Conservation (phyloP, 92 coral and sea anemone species). For the Siderastrea radians region DNA sequence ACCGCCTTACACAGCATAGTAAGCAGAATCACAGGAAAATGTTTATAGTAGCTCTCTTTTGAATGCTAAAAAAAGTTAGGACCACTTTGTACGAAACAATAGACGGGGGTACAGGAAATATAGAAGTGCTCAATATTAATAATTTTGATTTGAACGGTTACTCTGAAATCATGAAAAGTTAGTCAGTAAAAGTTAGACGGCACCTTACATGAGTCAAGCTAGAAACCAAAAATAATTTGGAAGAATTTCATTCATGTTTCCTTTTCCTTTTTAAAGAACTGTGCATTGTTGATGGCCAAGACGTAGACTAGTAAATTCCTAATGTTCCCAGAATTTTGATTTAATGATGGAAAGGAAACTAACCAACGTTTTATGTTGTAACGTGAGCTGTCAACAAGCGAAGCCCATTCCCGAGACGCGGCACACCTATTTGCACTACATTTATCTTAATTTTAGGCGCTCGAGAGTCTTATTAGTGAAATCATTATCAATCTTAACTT, state of each 20-base stretch:
- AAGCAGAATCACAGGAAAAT: background rate
- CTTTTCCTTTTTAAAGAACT: background rate
- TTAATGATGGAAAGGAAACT: too few relatives aligned
- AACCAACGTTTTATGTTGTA: too few relatives aligned
- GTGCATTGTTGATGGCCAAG: background rate
- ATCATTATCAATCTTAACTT: background rate
- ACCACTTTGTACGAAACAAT: background rate
- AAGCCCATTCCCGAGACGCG: background rate
- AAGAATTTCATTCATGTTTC: too few relatives aligned
- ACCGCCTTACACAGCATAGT: background rate
- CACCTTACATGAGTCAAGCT: too few relatives aligned
- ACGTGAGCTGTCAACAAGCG: background rate
- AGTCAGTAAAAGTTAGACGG: too few relatives aligned
- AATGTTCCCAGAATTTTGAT: background rate
- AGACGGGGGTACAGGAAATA: background rate
- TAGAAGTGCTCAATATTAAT: background rate
- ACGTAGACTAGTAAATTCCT: background rate
- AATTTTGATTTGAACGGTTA: too few relatives aligned
- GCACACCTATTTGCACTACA: slow-evolving; percentile 9
- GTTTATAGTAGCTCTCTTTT: background rate
- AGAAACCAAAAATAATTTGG: too few relatives aligned
- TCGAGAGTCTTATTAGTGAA: slow-evolving; percentile 12
- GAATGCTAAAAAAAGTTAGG: too few relatives aligned
- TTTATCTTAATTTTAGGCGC: background rate
- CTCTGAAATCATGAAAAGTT: too few relatives aligned